Conservation (phyloP, 2,797 vertebrate species). For the Allochrocebus solatus region DNA sequence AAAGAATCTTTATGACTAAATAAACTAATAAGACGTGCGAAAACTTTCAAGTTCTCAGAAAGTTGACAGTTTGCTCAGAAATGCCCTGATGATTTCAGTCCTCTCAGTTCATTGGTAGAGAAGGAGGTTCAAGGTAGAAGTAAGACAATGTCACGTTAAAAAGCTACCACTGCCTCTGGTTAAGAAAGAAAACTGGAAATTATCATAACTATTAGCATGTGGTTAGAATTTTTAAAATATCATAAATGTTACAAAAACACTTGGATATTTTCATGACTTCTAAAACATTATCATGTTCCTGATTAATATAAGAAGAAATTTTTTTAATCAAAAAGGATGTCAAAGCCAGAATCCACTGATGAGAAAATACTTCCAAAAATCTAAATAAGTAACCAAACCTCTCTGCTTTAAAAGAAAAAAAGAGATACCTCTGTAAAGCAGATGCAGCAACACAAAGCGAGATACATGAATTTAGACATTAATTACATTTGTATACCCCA, state of each 20-base stretch:
- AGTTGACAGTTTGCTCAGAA: neutral
- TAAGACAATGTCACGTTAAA: neutral
- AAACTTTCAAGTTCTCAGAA: neutral
- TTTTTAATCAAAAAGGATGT: neutral
- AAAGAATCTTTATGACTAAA: neutral
- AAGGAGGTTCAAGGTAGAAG: neutral
- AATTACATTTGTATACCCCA: neutral
- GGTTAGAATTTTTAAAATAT: slow-evolving; percentile 9
- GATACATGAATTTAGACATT: neutral
- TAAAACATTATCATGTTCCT: slow-evolving; percentile 25
- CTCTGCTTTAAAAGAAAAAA: neutral
- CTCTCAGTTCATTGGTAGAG: neutral
- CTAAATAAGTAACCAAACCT: neutral
- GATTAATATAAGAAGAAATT: slow-evolving; percentile 2
- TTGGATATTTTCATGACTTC: slow-evolving; percentile 47
- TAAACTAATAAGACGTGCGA: neutral
- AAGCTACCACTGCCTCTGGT: neutral
- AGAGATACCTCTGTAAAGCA: neutral
- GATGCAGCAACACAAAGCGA: neutral
- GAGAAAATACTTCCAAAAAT: slow-evolving; percentile 38
- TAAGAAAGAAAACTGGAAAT: slow-evolving; percentile 23
- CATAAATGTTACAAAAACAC: slow-evolving; percentile 11
- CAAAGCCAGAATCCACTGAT: slow-evolving; percentile 23
- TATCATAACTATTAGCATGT: neutral
- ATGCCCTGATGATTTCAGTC: neutral